Evolutionary conservation across 2,797 vertebrate genomes (phyloP), one percentile per base, ranked within the genome.

Genomic region (Lophius americanus): DNA sequence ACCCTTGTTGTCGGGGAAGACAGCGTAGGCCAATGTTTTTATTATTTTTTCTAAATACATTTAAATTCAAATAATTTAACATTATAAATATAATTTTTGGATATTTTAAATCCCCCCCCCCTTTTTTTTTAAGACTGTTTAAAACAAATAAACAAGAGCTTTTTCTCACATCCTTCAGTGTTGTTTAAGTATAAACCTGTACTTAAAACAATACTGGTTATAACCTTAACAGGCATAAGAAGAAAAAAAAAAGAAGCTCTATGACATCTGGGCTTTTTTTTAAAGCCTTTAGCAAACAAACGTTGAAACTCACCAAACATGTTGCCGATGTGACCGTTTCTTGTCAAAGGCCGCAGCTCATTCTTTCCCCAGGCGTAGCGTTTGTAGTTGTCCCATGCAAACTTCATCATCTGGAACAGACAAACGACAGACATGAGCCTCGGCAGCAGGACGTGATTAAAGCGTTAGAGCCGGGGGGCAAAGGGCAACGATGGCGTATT

Each of bases 351-450:
- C 35, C 95, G 94, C 53, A 99, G 95, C 83, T 99, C 98, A 0
- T 99, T 99, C 71, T 96, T 96, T 3, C 98, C 98, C 90, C 98
- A 95, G 5, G 98, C 97, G 0, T 95, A 97, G 9, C 32, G 93
- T 81, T 92, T 95, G 93, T 98, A 99, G 94, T 94, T 99, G 81
- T 96, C 95, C 98, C 98, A 99, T 78, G 98, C 95, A 48, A 98
- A 99, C 84, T 95, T 98, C 98, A 98, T 99, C 98, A 99, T 99
- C 98, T 99, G 93, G 2, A 86, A 82, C 68, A 83, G 66, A 84
- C 55, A 79, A 36, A 64, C 3, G 42, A 5, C 2, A 51, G 79
- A 88, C 79, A 90, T 0, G 36, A 3, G 4, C 9, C 52, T 51
- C 66, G 60, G 60, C 42, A 43, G 64, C 23, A 12, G 69, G 51